Evolutionary conservation across 2,113 vertebrate genomes (phyloP).

Genomic region (Donacobius atricapilla): DNA sequence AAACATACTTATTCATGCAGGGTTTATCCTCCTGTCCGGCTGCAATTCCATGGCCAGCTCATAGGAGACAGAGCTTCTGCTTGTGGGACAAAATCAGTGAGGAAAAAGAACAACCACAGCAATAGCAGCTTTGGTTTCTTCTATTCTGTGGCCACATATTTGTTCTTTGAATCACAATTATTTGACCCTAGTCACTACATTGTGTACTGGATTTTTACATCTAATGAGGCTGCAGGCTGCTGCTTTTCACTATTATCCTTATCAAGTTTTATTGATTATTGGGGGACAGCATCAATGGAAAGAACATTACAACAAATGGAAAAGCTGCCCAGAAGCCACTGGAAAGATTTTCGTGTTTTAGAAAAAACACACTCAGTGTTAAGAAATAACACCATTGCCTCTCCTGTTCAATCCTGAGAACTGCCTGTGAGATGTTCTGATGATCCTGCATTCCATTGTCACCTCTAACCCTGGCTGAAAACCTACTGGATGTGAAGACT

Average conservation of each 20-base stretch:
- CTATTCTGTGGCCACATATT: not conserved
- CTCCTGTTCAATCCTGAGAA: not conserved
- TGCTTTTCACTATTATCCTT: constrained; percentile 25
- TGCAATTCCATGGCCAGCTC: not conserved
- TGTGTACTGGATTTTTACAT: constrained; percentile 1
- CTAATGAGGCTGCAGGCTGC: constrained; percentile 26
- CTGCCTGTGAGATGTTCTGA: not conserved
- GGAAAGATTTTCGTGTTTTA: not conserved
- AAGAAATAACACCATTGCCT: not conserved
- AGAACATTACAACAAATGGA: constrained; percentile 3
- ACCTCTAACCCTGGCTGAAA: not conserved
- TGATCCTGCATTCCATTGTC: fast-evolving
- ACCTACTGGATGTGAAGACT: not conserved
- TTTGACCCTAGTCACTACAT: not conserved
- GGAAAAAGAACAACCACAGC: not conserved
- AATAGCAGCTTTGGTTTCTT: not conserved
- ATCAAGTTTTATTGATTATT: constrained; percentile 36
- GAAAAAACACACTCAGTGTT: not conserved
- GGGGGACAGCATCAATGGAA: not conserved
- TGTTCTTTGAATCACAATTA: not conserved
- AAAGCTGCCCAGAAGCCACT: constrained; percentile 26
- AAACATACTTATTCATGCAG: not conserved
- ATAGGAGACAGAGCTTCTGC: not conserved
- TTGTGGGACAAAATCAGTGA: not conserved
- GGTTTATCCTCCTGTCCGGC: not conserved